A percentile compares a stretch with the other conserved stretches of the same genome.
Evolutionary conservation across 2,113 vertebrate genomes (phyloP).

Genomic region (Solea solea): DNA sequence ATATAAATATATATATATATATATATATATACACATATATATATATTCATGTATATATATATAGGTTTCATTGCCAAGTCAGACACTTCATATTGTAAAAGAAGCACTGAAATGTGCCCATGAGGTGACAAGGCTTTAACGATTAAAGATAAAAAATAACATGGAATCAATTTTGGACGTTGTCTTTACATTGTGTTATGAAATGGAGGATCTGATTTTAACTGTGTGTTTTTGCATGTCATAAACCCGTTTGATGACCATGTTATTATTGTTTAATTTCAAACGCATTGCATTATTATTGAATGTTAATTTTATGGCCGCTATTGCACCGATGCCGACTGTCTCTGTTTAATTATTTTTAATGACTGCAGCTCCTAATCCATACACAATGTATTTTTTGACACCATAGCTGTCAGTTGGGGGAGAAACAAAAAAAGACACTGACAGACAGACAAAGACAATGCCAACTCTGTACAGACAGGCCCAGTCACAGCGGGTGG

Average conservation of each 20-base stretch:
- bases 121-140: no score
- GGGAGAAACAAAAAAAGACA: background rate
- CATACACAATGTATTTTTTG: conserved; percentile 2
- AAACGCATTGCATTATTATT: conserved; percentile 2
- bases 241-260: conserved; percentile 7
- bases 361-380: conserved; percentile 3
- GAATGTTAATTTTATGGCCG: conserved; percentile 16
- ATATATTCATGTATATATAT: no score
- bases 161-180: background rate
- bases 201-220: background rate
- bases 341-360: background rate
- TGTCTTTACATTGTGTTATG: background rate
- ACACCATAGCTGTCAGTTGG: conserved; percentile 3
- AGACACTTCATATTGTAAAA: no score
- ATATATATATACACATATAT: no score
- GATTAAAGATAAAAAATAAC: background rate
- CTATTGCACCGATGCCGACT: background rate
- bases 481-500: conserved; percentile 32
- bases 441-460: background rate
- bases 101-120: no score
- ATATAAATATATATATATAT: no score
- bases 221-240: background rate
- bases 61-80: no score
- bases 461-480: conserved; percentile 10
- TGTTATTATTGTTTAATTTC: conserved; percentile 20